Evolutionary conservation across 2,888 invertebrate genomes (phyloP), one percentile per base, ranked within the genome.

Genomic region (Caenorhabditis becei): DNA sequence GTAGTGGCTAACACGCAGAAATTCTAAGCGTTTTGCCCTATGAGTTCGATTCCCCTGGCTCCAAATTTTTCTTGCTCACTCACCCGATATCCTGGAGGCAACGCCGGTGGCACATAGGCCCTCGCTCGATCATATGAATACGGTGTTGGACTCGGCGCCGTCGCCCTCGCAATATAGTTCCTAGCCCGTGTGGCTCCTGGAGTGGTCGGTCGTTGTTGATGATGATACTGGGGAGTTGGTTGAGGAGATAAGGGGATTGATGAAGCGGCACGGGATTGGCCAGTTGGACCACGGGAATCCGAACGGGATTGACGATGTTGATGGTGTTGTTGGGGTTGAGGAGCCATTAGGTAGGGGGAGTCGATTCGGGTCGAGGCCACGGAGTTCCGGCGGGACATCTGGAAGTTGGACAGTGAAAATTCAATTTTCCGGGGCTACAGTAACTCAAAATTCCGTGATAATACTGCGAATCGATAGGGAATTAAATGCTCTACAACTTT

Each of bases 81-180:
- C 26, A 91, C 90, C 80, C 87, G 67, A 72, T 88, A 87, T 32
- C 90, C 90, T 1, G 88, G 86, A 14, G 90, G 90, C 24, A 90
- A 72, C 18, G 89, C 85, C 1, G 90, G 88, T 11, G 90, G 90
- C 66, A 88, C 86, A 81, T 90, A 90, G 8, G 86, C 80, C 41
- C 87, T 74, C 5, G 90, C 90, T 16, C 86, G 61, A 24, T 88
- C 87, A 56, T 90, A 90, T 5, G 88, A 84, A n/a, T 85, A 83
- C 3, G 90, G 90, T 23, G 89, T 84, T 1, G 90, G 90, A n/a
- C 87, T 87, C 10, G 84, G 80, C n/a, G 87, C 86, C 0, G 88
- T 86, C 4, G 83, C 77, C 20, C 82, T 44, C 3, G 83, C 83
- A 47, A 87, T 87, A 35, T 82, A 82, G n/a, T 80, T 77, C 10